These are phyloP conservation scores for Copidosoma aretas DNA, from an alignment of 2,888 invertebrate genomes.

Conservation along the genomic window DNA sequence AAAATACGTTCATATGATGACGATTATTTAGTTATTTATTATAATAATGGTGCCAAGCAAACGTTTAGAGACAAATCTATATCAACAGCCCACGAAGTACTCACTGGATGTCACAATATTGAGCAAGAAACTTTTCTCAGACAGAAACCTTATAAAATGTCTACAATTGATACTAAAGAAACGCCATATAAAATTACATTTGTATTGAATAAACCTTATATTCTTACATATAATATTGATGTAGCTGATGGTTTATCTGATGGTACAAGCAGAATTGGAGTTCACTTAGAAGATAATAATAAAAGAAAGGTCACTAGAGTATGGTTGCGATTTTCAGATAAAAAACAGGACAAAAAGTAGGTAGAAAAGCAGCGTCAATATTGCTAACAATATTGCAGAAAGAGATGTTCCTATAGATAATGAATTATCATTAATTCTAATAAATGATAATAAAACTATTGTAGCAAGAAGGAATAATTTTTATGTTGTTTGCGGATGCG, in stretches of 20 bases:
- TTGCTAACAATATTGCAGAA: background rate
- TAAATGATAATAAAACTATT: constrained; percentile 37
- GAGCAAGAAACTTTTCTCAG: constrained; percentile 37
- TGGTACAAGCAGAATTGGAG: too few relatives aligned
- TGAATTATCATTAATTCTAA: constrained; percentile 18
- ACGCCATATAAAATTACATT: constrained; percentile 49
- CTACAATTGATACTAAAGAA: constrained; percentile 48
- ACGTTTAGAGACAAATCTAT: constrained; percentile 28
- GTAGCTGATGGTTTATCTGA: too few relatives aligned
- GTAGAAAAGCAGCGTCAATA: background rate
- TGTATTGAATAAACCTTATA: too few relatives aligned
- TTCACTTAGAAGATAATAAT: background rate
- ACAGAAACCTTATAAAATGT: too few relatives aligned
- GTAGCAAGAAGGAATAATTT: constrained; percentile 39
- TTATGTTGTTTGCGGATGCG: constrained; percentile 36
- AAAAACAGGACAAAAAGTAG: too few relatives aligned
- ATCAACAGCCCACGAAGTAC: constrained; percentile 44
- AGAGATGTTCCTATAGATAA: constrained; percentile 27
- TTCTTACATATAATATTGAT: too few relatives aligned
- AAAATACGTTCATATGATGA: constrained; percentile 47
- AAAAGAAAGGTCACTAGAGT: too few relatives aligned
- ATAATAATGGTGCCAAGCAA: too few relatives aligned
- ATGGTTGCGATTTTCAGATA: too few relatives aligned
- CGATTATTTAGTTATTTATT: too few relatives aligned
- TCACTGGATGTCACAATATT: constrained; percentile 32